Evolutionary conservation across 2,113 vertebrate species (phyloP), one percentile per base, ranked within the genome.

Genomic region (Myrmophylax atrothorax): DNA sequence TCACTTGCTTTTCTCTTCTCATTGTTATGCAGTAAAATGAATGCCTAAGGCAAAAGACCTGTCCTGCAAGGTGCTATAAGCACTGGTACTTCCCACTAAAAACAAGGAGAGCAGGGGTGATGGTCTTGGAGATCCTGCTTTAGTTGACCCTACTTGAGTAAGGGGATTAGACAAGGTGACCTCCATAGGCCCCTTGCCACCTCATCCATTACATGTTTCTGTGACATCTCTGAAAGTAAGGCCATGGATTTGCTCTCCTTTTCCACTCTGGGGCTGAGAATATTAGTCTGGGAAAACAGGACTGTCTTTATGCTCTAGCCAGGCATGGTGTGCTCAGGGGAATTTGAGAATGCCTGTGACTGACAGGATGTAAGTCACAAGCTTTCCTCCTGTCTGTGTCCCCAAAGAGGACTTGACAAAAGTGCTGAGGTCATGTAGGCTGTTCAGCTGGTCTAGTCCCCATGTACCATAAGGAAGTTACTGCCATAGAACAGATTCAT

Each of bases 321-420:
- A 42, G 52, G 52, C 17, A 9, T 17, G 7, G 33, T n/a, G 37
- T 0, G 0, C 14, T 40, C 31, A 7, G 42, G 23, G 52, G 20
- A 67, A 68, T 90, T 78, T 47, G 74, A 50, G 66, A 62, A 64
- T 72, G 62, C 26, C 16, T 56, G 10, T 40, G 33, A n/a, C 31
- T 73, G 49, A 72, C 17, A 60, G 46, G 74, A 42, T 59, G 35
- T 7, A 70, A 75, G 33, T 53, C 8, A 4, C 13, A 40, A 66
- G 14, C 8, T 87, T 75, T 70, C 19, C 35, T 92, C 19, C 23
- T 42, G 11, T 66, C 14, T 59, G 90, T 3, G 2, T 74, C 37
- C 37, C n/a, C 18, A 12, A 25, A 75, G 53, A 56, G 18, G 33
- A 31, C 38, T 63, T 53, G 38, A 63, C 14, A 6, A 2, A 49